Percentiles rank a stretch among this genome's conserved stretches.
Evolutionary conservation across 92 coral and sea anemone genomes (phyloP).

Genomic region (Siderastrea radians): DNA sequence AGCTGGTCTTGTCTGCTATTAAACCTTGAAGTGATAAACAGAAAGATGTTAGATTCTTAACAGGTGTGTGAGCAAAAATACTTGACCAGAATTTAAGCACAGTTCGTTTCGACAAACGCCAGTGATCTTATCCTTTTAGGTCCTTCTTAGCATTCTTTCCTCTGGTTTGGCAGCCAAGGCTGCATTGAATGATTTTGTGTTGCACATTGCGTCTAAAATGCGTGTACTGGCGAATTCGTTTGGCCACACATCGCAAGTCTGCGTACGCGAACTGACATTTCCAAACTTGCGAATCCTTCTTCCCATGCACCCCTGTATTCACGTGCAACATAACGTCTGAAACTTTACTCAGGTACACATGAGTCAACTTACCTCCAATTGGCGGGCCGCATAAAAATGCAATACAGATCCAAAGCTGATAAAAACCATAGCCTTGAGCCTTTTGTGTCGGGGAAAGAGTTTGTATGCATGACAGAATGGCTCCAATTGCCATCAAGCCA

Average conservation of each 20-base stretch:
- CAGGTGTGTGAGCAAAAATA: no score
- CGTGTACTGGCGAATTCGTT: no score
- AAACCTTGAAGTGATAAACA: constrained; percentile 24
- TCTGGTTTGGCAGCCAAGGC: no score
- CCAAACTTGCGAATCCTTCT: no score
- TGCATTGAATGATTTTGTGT: no score
- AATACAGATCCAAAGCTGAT: constrained; percentile 12
- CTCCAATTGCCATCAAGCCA: constrained; percentile 42
- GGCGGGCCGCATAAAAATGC: constrained; percentile 50
- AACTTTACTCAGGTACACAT: background rate
- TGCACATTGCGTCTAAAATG: no score
- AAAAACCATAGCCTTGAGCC: constrained; percentile 57
- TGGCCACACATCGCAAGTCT: no score
- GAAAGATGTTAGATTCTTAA: background rate
- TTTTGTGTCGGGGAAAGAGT: constrained; percentile 29
- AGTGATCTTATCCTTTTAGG: no score
- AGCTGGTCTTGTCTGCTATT: constrained; percentile 40
- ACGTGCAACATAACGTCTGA: background rate
- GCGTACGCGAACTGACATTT: no score
- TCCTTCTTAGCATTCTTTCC: no score
- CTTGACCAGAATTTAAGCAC: no score
- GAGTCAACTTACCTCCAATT: constrained; percentile 51
- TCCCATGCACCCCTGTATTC: background rate
- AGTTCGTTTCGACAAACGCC: no score
- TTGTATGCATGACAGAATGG: constrained; percentile 14